Percentiles rank a stretch among this genome's conserved stretches.
These are phyloP conservation scores for Daphoenositta chrysoptera DNA, from an alignment of 2,113 vertebrate genomes.

Conservation along the genomic window DNA sequence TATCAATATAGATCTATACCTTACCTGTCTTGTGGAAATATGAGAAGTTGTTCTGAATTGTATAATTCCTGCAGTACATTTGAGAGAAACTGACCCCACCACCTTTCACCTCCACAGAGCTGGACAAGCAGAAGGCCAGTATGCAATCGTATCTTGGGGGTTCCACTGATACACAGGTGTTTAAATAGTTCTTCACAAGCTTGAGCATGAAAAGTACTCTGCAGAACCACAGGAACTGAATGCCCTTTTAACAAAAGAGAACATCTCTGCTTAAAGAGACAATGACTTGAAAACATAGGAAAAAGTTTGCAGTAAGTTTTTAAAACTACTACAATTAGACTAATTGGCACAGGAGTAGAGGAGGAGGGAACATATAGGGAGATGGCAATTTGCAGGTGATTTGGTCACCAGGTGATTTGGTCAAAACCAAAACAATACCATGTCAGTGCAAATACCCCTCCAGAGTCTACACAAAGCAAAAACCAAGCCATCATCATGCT, in stretches of 20 bases:
- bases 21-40: conserved; percentile 98
- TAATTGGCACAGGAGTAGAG: not conserved
- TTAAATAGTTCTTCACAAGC: conserved; percentile 98
- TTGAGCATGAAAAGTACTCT: conserved; percentile 93
- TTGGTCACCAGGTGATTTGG: not conserved
- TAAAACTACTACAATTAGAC: not conserved
- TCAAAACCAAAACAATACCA: not conserved
- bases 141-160: conserved; percentile 94
- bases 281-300: not conserved
- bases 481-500: not conserved
- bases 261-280: not conserved
- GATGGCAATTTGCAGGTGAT: not conserved
- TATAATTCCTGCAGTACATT: conserved; percentile 98
- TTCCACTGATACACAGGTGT: conserved; percentile 97
- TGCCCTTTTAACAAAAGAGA: conserved; percentile 76
- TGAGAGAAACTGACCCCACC: conserved; percentile 99
- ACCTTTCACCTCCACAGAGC: conserved; percentile 93
- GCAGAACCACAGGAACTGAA: conserved; percentile 92
- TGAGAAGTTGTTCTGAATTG: conserved; percentile 97
- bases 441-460: not conserved
- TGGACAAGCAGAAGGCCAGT: conserved; percentile 95
- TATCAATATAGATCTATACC: not conserved
- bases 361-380: not conserved
- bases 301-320: not conserved
- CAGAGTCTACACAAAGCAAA: not conserved